Base-by-base conservation (phyloP, 2,113 vertebrate species). In the Corapipo altera region DNA sequence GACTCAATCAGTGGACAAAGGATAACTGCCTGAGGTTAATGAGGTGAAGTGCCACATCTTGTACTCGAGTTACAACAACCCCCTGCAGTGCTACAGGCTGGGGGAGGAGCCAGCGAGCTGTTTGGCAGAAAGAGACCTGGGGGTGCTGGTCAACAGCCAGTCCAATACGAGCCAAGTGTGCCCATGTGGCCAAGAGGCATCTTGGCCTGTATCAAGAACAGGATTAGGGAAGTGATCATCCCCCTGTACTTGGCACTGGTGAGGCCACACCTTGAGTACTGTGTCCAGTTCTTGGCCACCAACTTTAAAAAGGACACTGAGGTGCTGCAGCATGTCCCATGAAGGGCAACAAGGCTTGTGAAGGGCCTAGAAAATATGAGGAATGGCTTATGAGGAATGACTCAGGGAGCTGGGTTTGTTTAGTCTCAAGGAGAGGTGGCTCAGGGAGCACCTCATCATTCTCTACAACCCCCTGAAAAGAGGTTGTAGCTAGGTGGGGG, bases 301-400 rank as follows among this genome's bases (percentile, higher is more conserved):
- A 0, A 0, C 32, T 44, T 58, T 51, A 58, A 51, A 65, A 43
- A 57, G 7, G 14, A 57, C 32, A 49, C 2, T 35, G 14, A 57
- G 30, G 17, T 10, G 11, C 26, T 72, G 21, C 11, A 35, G 12
- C 8, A 17, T 49, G 21, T 43, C 26, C 59, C 58, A 15, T 32
- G 6, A 51, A 57, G 30, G 35, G n/a, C 24, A 64, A 57, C 13
- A 64, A 48, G 14, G 12, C 11, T 46, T 15, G 37, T 28, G 20
- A 44, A 81, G 58, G 15, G 27, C 37, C 19, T 44, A 74, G 22
- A 28, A 74, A 81, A 33, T 43, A 51, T 5, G 14, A 49, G 43
- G 11, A 80, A 57, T 22, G 32, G 21, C 21, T 65, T 44, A 51
- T 5, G 15, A 33, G 44, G 9, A 81, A 51, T 23, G 27, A 15